Evolutionary conservation across 2,113 vertebrate genomes (phyloP), one percentile per base, ranked within the genome.

Genomic region (Mormoops blainvillei): DNA sequence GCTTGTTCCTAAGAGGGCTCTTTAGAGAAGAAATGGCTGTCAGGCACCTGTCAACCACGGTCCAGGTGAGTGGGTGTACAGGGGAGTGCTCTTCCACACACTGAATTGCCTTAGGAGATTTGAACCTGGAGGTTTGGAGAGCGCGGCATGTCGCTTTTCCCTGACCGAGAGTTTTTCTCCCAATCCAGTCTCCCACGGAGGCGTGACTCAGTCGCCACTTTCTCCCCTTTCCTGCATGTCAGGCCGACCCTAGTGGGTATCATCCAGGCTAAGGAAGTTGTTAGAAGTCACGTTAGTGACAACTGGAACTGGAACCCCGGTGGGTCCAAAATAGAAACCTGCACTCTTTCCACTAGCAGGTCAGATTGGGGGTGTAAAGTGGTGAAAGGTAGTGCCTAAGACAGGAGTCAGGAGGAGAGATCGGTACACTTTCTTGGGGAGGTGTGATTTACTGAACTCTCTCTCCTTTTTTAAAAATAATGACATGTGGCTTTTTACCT

Each of bases 21-120:
- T 13, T 67, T 16, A 41, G 26, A 93, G 91, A 67, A 92, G 81
- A 48, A 91, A 97, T 97, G 96, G 95, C 97, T 20, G 91, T 94
- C 91, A 96, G 93, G 11, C 38, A 24, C 52, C 88, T 96, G 81
- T 82, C 97, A 31, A 0, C 56, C 43, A 1, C 45, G 36, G 85
- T 58, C 54, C 97, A 89, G 97, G 97, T 97, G 68, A 97, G 96
- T 94, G 68, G 36, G 24, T 2, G 71, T 52, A 13, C 6, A 56
- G 80, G 52, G 63, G 16, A 11, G 38, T 26, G 9, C 52, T 56
- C 8, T 9, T 38, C 80, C 38, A 78, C 54, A 6, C 15, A 3
- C 43, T 13, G 6, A 80, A 50, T 65, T 56, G 45, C 20, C 20
- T 91, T 83, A n/a, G 24, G 48, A 48, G 52, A 43, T 71, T 89